phyloP scores from a whole-genome alignment of 2,888 invertebrate genomes.

The Catotricha subobsoleta region DNA sequence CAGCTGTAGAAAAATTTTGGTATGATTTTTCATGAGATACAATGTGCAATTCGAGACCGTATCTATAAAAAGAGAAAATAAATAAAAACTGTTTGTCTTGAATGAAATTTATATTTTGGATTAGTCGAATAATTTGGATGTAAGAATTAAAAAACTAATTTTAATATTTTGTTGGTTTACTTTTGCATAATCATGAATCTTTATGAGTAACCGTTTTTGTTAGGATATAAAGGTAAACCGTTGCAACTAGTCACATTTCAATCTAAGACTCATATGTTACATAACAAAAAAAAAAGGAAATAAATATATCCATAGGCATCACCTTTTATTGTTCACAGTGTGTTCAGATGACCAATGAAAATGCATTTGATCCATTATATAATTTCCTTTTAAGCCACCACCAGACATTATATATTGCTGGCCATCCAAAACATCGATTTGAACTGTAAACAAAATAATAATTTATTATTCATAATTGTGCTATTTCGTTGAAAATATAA shows the following conservation, averaged over 20 bases:
- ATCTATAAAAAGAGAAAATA: slow-evolving; percentile 23
- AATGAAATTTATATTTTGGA: too few relatives aligned
- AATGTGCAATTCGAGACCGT: slow-evolving; percentile 44
- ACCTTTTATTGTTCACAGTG: slow-evolving; percentile 45
- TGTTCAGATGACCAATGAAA: slow-evolving; percentile 80
- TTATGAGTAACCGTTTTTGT: too few relatives aligned
- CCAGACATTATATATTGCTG: slow-evolving; percentile 27
- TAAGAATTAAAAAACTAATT: too few relatives aligned
- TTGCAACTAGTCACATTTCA: too few relatives aligned
- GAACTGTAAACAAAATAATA: slow-evolving; percentile 8
- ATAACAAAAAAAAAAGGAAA: too few relatives aligned
- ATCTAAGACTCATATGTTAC: too few relatives aligned
- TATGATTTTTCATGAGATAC: slow-evolving; percentile 38
- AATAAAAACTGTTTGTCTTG: background rate
- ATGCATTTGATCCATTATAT: slow-evolving; percentile 53
- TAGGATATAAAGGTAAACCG: slow-evolving; percentile 15
- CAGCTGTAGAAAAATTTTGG: slow-evolving; percentile 32
- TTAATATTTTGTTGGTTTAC: too few relatives aligned
- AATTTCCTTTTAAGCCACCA: slow-evolving; percentile 38
- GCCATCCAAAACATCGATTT: slow-evolving; percentile 9
- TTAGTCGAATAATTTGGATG: too few relatives aligned
- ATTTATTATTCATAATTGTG: too few relatives aligned
- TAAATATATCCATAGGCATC: slow-evolving; percentile 14
- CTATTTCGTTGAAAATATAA: too few relatives aligned
- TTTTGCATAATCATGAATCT: too few relatives aligned